Conservation (phyloP, 2,113 vertebrate species). For the Myodes glareolus region DNA sequence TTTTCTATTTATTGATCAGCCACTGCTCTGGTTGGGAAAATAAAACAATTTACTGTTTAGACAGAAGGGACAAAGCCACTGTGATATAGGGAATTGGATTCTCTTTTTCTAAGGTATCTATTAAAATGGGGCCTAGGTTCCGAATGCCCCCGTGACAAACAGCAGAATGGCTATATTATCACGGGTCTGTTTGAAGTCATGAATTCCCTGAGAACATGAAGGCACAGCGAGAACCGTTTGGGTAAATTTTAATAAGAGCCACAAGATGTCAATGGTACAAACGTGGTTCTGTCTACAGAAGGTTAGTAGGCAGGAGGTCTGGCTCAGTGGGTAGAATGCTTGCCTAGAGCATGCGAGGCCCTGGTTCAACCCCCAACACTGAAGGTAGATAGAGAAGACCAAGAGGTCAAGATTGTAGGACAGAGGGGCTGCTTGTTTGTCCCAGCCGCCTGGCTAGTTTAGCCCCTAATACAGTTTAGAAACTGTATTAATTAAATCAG, state of each 20-base stretch:
- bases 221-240: not conserved
- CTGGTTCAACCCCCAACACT: not conserved
- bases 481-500: no score
- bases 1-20: slow-evolving; percentile 8
- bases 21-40: not conserved
- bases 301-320: not conserved
- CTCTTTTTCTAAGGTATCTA: not conserved
- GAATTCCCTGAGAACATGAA: not conserved
- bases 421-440: no score
- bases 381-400: not conserved
- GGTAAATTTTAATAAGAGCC: not conserved
- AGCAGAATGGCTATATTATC: not conserved
- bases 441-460: no score
- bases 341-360: no score
- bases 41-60: not conserved
- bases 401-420: no score
- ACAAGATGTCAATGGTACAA: not conserved
- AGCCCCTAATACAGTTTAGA: no score
- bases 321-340: not conserved
- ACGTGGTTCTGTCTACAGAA: not conserved
- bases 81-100: not conserved
- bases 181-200: not conserved
- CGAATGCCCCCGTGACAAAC: not conserved
- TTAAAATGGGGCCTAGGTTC: not conserved
- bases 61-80: slow-evolving; percentile 8